Base-by-base conservation (phyloP, 2,113 vertebrate genomes). In the Pterocles burchelli region DNA sequence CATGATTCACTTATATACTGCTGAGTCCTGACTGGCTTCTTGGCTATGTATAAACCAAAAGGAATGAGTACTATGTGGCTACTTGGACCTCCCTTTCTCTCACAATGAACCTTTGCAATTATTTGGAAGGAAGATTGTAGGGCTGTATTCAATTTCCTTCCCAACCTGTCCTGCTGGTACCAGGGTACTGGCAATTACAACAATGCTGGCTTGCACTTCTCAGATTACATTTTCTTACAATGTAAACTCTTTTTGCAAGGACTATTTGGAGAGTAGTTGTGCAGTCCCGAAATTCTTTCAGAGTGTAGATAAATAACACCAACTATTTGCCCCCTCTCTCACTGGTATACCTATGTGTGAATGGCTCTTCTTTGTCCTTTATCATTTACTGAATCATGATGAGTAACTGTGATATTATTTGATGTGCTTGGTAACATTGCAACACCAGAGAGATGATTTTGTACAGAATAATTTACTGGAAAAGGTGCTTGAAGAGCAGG, bases 311-410 rank as follows among this genome's bases (percentile, higher is more conserved):
- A 9, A 80, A 76, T 86, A 75, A 49, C 31, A 25, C 3, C 15
- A 57, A 34, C 12, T 52, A 25, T 92, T 75, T 87, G 1, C 9
- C 13, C 85, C 18, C 25, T 72, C 18, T 93, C 7, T 87, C 11
- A 4, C 16, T 62, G 57, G 45, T 49, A 90, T 62, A 74, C 43
- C 67, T 38, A 20, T 73, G 18, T 46, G 28, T 54, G 54, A 91
- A 76, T 70, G 17, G 34, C 29, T 87, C 6, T 6, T 91, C 26
- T 88, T 93, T 94, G 67, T 83, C 67, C 34, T 88, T 89, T 74
- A 79, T 62, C 17, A 51, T 70, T 66, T 88, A 43, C 58, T 85
- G 81, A 61, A 85, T 85, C 71, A 34, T 33, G 45, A 62, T 94
- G 82, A 86, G 81, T 70, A 85, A 88, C 38, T 49, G 14, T 51